Percentiles rank a stretch among this genome's conserved stretches.
phyloP scores from a whole-genome alignment of 2,888 invertebrate genomes.

The Neoscelio sp. region DNA sequence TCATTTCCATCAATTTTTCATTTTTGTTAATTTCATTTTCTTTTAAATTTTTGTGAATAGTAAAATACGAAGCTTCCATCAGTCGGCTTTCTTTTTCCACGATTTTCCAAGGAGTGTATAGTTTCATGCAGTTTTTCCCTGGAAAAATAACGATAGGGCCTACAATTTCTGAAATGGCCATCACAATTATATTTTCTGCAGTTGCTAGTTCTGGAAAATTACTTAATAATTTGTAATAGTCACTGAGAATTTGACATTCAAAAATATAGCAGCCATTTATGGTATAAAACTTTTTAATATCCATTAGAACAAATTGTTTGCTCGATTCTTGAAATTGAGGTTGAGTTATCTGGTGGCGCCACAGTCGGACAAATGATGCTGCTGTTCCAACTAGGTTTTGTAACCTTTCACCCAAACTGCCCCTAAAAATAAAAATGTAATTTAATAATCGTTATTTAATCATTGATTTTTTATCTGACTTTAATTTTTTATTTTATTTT shows the following conservation, averaged over 20 bases:
- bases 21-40: constrained; percentile 1
- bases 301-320: constrained; percentile 69
- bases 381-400: constrained; percentile 71
- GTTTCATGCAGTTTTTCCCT: constrained; percentile 68
- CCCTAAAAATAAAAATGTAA: constrained; percentile 70
- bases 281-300: constrained; percentile 63
- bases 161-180: constrained; percentile 74
- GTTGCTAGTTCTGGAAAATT: neutral
- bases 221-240: constrained; percentile 71
- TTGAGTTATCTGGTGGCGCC: constrained; percentile 75
- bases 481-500: neutral
- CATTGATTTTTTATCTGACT: neutral
- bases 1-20: neutral
- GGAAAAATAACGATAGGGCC: constrained; percentile 70
- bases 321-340: constrained; percentile 46
- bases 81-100: constrained; percentile 68
- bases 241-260: constrained; percentile 71
- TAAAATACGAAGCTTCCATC: constrained; percentile 71
- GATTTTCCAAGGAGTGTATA: constrained; percentile 77
- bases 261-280: constrained; percentile 72
- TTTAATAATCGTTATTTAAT: neutral
- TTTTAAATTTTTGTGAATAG: constrained; percentile 65
- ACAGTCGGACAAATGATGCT: constrained; percentile 75
- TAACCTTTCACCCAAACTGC: constrained; percentile 73
- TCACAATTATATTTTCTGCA: constrained; percentile 63